These are phyloP conservation scores for Sternotherus odoratus DNA, from an alignment of 2,797 vertebrate species.

Conservation along the genomic window DNA sequence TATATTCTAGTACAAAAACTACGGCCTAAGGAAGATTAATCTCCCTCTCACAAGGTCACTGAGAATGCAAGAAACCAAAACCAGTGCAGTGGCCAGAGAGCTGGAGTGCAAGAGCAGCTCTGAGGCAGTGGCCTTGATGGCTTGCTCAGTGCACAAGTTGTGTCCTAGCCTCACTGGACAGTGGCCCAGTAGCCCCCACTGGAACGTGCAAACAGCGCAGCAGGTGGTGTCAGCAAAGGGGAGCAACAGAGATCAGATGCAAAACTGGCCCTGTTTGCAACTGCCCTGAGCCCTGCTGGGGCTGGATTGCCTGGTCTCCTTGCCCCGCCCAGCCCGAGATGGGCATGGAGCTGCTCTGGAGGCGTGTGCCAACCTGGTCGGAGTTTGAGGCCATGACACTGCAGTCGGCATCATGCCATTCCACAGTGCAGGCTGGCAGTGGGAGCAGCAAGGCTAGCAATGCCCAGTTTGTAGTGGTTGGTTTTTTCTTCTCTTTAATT, in stretches of 20 bases:
- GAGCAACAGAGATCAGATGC: neutral
- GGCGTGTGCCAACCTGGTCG: too few species aligned
- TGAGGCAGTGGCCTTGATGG: neutral
- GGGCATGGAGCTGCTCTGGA: neutral
- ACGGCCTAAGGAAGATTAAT: neutral
- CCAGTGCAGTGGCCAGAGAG: neutral
- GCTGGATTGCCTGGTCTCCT: neutral
- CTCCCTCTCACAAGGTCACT: neutral
- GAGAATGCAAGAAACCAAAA: neutral
- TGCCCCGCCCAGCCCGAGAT: neutral
- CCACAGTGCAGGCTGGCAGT: neutral
- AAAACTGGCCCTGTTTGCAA: neutral
- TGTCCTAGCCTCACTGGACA: neutral
- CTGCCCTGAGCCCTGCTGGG: neutral
- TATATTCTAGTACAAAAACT: neutral
- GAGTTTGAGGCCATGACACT: too few species aligned
- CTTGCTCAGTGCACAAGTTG: neutral
- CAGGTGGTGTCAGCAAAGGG: neutral
- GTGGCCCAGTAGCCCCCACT: neutral
- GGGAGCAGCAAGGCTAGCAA: neutral
- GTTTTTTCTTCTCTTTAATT: neutral
- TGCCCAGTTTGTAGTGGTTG: neutral
- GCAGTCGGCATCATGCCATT: too few species aligned
- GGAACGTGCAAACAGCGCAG: neutral
- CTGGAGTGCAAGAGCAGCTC: neutral